Conservation (phyloP, 1,140 invertebrate genomes). For the Linepithema humile region DNA sequence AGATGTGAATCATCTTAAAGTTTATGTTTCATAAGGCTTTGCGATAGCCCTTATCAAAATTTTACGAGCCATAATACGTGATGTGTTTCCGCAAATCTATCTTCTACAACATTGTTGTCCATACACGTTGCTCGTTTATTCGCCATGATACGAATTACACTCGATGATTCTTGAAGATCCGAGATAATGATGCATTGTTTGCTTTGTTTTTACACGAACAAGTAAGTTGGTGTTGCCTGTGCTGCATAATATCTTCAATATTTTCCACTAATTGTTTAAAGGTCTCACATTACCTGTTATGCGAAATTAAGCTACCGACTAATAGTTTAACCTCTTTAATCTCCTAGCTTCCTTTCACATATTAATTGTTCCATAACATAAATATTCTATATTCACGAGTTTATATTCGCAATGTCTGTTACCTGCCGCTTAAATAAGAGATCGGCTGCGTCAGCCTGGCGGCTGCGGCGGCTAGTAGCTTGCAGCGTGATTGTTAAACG, state of each 20-base stretch:
- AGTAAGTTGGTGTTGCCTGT: neutral
- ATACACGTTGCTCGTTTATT: neutral
- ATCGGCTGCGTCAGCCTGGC: conserved; percentile 26
- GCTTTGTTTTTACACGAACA: neutral
- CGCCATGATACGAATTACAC: neutral
- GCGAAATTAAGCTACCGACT: neutral
- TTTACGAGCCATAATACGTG: conserved; percentile 16
- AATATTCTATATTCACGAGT: conserved; percentile 1
- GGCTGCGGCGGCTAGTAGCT: conserved; percentile 15
- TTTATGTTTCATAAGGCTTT: conserved; percentile 44
- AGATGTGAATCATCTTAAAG: neutral
- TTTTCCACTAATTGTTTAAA: neutral
- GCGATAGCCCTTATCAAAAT: conserved; percentile 1
- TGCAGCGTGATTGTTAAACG: conserved; percentile 44
- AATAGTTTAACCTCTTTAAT: neutral
- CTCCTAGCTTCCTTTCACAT: neutral
- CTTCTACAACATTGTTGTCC: conserved; percentile 3
- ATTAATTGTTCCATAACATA: neutral
- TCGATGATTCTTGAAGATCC: neutral
- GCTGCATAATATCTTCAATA: neutral
- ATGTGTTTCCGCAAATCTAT: conserved; percentile 36
- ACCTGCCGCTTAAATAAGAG: conserved; percentile 37
- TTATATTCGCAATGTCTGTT: neutral
- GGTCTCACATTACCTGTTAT: neutral
- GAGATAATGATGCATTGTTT: neutral